Evolutionary conservation across 2,888 invertebrate species (phyloP).

Genomic region (Agonopterix arenella): DNA sequence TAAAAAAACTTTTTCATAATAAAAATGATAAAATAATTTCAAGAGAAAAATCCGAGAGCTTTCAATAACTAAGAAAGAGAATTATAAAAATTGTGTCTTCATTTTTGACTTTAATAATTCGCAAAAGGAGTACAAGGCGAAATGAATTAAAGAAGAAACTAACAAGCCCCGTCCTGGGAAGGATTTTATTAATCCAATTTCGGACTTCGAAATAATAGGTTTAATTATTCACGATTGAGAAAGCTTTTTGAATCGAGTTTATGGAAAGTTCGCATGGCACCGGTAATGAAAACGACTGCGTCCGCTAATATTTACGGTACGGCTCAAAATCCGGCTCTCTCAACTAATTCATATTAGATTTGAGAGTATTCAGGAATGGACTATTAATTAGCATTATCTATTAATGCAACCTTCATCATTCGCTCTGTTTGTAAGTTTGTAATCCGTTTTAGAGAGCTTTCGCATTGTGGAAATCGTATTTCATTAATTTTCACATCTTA

Average conservation of each 20-base stretch:
- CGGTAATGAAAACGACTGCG: conserved; percentile 39
- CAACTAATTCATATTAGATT: conserved; percentile 4
- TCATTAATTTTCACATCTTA: no score
- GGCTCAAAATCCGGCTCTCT: neutral
- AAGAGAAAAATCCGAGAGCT: no score
- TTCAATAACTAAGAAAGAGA: no score
- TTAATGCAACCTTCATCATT: conserved; percentile 2
- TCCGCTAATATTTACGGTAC: neutral
- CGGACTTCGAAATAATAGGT: conserved; percentile 52
- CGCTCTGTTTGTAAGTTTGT: neutral
- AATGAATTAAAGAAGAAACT: conserved; percentile 29
- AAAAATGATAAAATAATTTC: no score
- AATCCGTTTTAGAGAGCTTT: no score
- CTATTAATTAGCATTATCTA: conserved; percentile 7
- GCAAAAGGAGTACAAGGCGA: conserved; percentile 14
- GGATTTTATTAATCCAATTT: conserved; percentile 57
- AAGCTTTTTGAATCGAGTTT: conserved; percentile 49
- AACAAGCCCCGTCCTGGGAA: conserved; percentile 18
- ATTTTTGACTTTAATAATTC: conserved; percentile 16
- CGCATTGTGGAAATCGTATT: no score
- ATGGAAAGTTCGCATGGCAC: conserved; percentile 46
- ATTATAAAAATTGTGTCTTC: no score
- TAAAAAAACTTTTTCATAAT: no score
- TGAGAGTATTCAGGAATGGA: conserved; percentile 1
- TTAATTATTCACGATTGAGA: conserved; percentile 64